These are phyloP conservation scores for Pardalotus punctatus DNA, from an alignment of 2,113 vertebrate genomes.

Conservation along the genomic window DNA sequence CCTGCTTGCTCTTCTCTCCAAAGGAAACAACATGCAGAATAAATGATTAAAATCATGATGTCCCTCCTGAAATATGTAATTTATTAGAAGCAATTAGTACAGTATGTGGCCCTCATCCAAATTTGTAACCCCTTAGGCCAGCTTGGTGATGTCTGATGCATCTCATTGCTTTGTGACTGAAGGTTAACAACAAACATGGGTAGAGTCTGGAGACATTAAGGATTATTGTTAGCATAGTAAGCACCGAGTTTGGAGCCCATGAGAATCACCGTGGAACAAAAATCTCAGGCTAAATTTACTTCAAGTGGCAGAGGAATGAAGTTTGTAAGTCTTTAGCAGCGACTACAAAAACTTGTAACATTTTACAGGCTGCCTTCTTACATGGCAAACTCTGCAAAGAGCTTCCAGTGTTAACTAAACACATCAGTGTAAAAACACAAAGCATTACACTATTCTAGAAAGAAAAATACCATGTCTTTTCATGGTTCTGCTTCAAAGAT, in stretches of 20 bases:
- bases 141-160: slow-evolving; percentile 38
- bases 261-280: background rate
- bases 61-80: slow-evolving; percentile 64
- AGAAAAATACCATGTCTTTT: background rate
- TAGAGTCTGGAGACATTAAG: slow-evolving; percentile 25
- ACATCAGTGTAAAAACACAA: background rate
- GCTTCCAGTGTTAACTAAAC: background rate
- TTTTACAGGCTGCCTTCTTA: background rate
- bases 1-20: slow-evolving; percentile 34
- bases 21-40: slow-evolving; percentile 61
- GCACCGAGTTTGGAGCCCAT: background rate
- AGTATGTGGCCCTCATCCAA: slow-evolving; percentile 54
- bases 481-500: background rate
- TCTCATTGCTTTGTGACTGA: slow-evolving; percentile 56
- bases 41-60: slow-evolving; percentile 64
- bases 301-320: background rate
- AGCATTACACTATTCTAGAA: background rate
- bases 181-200: background rate
- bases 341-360: background rate
- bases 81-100: slow-evolving; percentile 68
- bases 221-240: background rate
- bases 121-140: slow-evolving; percentile 61
- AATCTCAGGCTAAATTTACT: background rate
- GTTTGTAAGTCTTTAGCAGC: background rate
- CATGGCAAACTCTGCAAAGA: background rate